These are phyloP conservation scores for Chiloscyllium plagiosum DNA, from an alignment of 2,113 vertebrate genomes.

Conservation along the genomic window DNA sequence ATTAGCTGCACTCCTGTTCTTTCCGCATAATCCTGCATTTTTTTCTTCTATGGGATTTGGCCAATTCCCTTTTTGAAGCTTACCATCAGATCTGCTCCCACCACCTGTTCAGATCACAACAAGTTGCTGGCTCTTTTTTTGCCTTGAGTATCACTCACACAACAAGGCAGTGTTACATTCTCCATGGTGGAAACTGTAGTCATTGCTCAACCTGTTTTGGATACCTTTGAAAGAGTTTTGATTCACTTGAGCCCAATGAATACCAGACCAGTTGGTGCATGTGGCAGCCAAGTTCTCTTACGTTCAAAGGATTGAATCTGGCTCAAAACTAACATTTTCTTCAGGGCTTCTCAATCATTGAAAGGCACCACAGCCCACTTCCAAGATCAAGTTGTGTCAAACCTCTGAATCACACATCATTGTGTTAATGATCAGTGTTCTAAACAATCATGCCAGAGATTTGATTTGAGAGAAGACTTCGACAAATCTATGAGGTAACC, in stretches of 20 bases:
- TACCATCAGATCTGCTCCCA: neutral
- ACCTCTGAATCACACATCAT: neutral
- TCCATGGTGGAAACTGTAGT: neutral
- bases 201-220: neutral
- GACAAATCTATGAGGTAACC: neutral
- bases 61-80: neutral
- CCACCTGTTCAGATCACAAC: neutral
- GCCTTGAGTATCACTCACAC: neutral
- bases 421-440: neutral
- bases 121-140: neutral
- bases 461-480: slow-evolving; percentile 7
- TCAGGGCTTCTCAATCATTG: neutral
- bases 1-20: neutral
- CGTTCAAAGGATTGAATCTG: neutral
- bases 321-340: neutral
- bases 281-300: neutral
- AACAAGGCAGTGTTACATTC: neutral
- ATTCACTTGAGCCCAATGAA: slow-evolving; percentile 13
- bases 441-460: neutral
- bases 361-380: neutral
- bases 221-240: neutral
- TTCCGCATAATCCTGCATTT: neutral
- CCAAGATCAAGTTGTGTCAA: neutral
- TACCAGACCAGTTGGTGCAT: neutral
- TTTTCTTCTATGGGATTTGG: neutral